These are phyloP conservation scores for Delia radicum DNA, from an alignment of 1,140 invertebrate species.

Conservation along the genomic window DNA sequence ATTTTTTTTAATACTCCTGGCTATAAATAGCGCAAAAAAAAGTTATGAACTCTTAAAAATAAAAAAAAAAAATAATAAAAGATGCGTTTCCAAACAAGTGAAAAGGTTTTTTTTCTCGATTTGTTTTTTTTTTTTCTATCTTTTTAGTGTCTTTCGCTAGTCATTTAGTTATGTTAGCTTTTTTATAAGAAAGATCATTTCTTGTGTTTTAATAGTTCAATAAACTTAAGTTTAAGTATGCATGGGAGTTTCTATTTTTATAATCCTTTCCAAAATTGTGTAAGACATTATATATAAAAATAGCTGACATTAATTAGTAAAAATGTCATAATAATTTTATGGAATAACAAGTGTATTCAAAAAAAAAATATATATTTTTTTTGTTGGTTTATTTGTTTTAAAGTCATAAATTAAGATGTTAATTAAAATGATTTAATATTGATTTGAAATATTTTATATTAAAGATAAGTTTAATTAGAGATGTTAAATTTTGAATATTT, in stretches of 20 bases:
- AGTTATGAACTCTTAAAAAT: not conserved
- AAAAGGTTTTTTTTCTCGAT: not conserved
- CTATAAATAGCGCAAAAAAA: constrained; percentile 1
- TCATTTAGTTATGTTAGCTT: not conserved
- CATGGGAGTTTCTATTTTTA: not conserved
- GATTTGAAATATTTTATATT: too few species aligned
- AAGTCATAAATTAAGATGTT: too few species aligned
- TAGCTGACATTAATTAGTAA: not conserved
- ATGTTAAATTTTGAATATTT: too few species aligned
- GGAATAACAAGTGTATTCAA: not conserved
- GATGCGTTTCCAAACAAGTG: not conserved
- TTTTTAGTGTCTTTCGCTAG: not conserved
- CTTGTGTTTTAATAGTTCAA: not conserved
- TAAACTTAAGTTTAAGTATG: constrained; percentile 1
- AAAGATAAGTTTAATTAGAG: too few species aligned
- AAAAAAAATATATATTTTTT: too few species aligned
- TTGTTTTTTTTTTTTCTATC: not conserved
- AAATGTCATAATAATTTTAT: not conserved
- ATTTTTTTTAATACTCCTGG: not conserved
- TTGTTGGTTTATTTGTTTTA: too few species aligned
- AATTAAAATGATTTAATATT: too few species aligned
- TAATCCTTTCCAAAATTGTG: not conserved
- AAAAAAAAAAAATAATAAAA: not conserved
- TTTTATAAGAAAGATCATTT: constrained; percentile 3
- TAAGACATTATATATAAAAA: not conserved